A percentile compares a stretch with the other conserved stretches of the same genome.
These are phyloP conservation scores for Zosterops japonicus DNA, from an alignment of 2,113 vertebrate genomes.

Conservation along the genomic window DNA sequence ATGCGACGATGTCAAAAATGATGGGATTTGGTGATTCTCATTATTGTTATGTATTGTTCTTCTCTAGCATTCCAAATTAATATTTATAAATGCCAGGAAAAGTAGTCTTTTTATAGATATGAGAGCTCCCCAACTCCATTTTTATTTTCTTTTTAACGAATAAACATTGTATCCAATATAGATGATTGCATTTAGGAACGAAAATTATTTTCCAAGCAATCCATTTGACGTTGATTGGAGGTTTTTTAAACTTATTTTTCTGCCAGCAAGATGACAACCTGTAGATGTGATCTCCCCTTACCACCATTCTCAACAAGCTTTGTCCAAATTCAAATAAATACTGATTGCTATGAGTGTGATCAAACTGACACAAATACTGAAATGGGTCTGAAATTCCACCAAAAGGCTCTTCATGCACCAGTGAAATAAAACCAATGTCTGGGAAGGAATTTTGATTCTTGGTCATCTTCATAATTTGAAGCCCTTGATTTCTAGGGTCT, in stretches of 20 bases:
- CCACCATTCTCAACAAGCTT: neutral
- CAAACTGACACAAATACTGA: neutral
- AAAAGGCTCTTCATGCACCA: neutral
- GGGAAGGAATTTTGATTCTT: neutral
- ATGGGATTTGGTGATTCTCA: conserved; percentile 82
- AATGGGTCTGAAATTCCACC: neutral
- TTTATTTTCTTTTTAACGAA: conserved; percentile 76
- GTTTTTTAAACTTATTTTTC: neutral
- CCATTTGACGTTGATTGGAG: conserved; percentile 48
- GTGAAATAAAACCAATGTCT: neutral
- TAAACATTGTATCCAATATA: conserved; percentile 71
- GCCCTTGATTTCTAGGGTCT: neutral
- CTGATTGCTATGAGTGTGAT: neutral
- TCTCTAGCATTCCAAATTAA: conserved; percentile 74
- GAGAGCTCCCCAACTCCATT: conserved; percentile 63
- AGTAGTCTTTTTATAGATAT: conserved; percentile 72
- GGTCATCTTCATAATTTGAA: neutral
- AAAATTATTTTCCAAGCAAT: conserved; percentile 73
- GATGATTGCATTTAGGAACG: conserved; percentile 77
- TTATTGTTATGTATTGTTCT: conserved; percentile 84
- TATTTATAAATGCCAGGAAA: conserved; percentile 79
- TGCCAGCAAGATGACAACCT: conserved; percentile 14
- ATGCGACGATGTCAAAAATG: conserved; percentile 80
- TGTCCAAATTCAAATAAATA: conserved; percentile 27
- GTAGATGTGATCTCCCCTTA: neutral